Base-by-base conservation (phyloP, 1,140 invertebrate species). In the Gonatopus flavifemur region DNA sequence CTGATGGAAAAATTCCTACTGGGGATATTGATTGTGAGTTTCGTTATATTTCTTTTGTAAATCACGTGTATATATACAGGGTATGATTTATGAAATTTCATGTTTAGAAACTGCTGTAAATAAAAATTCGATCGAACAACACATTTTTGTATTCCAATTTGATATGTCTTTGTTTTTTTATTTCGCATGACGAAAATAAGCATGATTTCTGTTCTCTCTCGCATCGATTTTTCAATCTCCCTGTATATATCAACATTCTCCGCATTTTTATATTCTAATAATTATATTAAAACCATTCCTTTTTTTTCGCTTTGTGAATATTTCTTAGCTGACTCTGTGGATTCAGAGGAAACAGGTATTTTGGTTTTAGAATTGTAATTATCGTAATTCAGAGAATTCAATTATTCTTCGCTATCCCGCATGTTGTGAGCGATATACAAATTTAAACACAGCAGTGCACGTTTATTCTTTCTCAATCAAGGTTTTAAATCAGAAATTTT, bases 11-110 rank as follows among this genome's bases (percentile, higher is more conserved):
- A 60, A 80, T 85, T 48, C 82, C 85, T 19, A 83, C 85, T 20
- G 86, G 85, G 22, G 89, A 91, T 59, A 86, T 91, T 50, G 87
- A 91, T 70, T 90, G 90, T 93, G 80, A 89, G 88, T 83, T 50
- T 35, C 49, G 30, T 9, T 24, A 1, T 53, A 30, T n/a, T 44
- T 15, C 19, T 12, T 30, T 12, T 37, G 16, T 10, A 32, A 39
- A 32, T 22, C 16, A 42, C 12, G 18, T 22, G n/a, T n/a, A 16
- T 21, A 21, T 13, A 33, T 40, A 1, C 38, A 41, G 4, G 20
- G 21, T 9, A 35, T 19, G 19, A 33, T 48, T 16, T 37, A 20
- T 18, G 5, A 3, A 32, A 32, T 13, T 32, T 32, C 12, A 31
- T n/a, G 12, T n/a, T 31, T 10, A 10, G 15, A 10, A 31, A 31